Evolutionary conservation across 2,113 vertebrate species (phyloP).

Genomic region (Pipa parva): DNA sequence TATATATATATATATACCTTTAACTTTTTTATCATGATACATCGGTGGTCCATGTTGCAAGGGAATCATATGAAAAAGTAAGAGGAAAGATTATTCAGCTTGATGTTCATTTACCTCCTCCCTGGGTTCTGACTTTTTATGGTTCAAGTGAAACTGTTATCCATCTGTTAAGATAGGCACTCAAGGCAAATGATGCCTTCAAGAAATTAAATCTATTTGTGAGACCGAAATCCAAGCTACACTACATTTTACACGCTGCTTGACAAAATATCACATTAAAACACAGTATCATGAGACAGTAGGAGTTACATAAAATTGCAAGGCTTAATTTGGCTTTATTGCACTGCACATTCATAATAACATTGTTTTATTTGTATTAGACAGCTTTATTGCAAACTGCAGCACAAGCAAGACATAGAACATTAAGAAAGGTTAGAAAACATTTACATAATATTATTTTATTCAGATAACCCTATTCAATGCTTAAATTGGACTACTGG

Average conservation of each 20-base stretch:
- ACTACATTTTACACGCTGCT: constrained; percentile 42
- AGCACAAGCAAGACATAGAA: constrained; percentile 42
- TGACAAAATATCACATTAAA: constrained; percentile 52
- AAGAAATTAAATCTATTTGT: constrained; percentile 50
- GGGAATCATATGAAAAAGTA: constrained; percentile 40
- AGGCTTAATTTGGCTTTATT: constrained; percentile 48
- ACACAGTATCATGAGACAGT: constrained; percentile 46
- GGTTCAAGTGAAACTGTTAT: constrained; percentile 45
- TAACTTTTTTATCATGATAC: constrained; percentile 4
- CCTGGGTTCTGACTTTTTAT: constrained; percentile 46
- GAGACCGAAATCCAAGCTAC: constrained; percentile 47
- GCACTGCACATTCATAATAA: constrained; percentile 36
- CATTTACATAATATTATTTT: constrained; percentile 40
- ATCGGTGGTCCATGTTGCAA: constrained; percentile 24
- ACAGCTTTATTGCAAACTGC: constrained; percentile 45
- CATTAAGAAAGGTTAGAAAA: constrained; percentile 37
- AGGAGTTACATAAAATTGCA: constrained; percentile 46
- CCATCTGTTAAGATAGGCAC: constrained; percentile 49
- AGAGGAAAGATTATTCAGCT: constrained; percentile 15
- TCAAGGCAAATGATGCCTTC: constrained; percentile 47
- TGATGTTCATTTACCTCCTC: constrained; percentile 46
- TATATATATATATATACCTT: background rate
- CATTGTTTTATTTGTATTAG: constrained; percentile 25
- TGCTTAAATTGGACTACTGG: background rate
- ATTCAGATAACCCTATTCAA: background rate